Evolutionary conservation across 1,140 invertebrate genomes (phyloP).

Genomic region (Drosophila bifasciata): DNA sequence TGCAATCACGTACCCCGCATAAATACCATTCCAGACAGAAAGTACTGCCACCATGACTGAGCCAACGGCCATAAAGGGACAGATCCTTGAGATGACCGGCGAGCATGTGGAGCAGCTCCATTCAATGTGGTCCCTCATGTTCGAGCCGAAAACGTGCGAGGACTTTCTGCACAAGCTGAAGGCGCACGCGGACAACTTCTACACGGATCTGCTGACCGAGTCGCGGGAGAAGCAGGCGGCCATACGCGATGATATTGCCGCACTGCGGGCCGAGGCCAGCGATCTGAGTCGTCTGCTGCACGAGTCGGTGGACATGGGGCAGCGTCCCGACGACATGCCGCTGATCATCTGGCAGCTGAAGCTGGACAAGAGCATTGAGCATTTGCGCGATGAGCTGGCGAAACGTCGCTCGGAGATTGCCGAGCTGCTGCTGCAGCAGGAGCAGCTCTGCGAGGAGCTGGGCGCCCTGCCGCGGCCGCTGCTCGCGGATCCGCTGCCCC

Average conservation of each 20-base stretch:
- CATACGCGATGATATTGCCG: constrained; percentile 42
- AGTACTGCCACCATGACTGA: too few species aligned
- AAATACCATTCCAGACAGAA: too few species aligned
- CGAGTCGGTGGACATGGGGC: constrained; percentile 38
- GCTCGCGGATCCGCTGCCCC: constrained; percentile 60
- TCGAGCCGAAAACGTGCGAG: constrained; percentile 50
- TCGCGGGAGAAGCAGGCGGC: constrained; percentile 53
- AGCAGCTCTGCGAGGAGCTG: constrained; percentile 64
- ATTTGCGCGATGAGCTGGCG: constrained; percentile 52
- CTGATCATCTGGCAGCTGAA: constrained; percentile 46
- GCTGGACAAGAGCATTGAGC: constrained; percentile 60
- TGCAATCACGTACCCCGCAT: too few species aligned
- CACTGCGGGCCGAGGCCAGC: constrained; percentile 42
- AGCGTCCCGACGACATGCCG: constrained; percentile 40
- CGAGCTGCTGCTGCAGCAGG: constrained; percentile 66
- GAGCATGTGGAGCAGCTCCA: constrained; percentile 53
- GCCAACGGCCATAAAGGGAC: constrained; percentile 10
- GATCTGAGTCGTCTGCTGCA: constrained; percentile 55
- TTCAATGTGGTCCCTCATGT: constrained; percentile 62
- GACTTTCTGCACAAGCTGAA: constrained; percentile 53
- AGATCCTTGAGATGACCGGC: constrained; percentile 48
- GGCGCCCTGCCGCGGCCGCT: constrained; percentile 55
- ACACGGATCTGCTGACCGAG: constrained; percentile 53
- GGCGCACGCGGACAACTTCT: constrained; percentile 53
- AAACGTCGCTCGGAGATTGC: constrained; percentile 52